Base-by-base conservation (phyloP, 1,140 invertebrate genomes). In the Euwallacea similis region DNA sequence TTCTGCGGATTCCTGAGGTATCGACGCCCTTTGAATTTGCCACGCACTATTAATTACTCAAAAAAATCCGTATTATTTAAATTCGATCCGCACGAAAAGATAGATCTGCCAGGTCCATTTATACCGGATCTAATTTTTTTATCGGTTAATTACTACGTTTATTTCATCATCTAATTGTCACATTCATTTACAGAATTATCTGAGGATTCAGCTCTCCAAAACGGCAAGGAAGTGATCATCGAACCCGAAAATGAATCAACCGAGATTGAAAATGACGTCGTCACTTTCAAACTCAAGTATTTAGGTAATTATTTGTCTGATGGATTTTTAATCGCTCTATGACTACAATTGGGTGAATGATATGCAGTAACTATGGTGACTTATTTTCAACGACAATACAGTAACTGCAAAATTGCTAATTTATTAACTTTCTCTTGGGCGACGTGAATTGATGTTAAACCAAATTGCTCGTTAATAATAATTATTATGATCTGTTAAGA, bases 201-300 rank as follows among this genome's bases (percentile, higher is more conserved):
- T 72, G 92, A 94, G 82, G 90, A 93, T 81, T 91, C 90, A 87
- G 88, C 88, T 15, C 82, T 90, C 54, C 87, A 87, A n/a, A 88
- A 87, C 73, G 86, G 87, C 33, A 88, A 90, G 66, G 85, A 87
- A 62, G 85, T 85, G 3, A 86, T 87, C 16, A 85, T 86, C 63
- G 83, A 85, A 66, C 76, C 82, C 7, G 84, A 85, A 46, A 81
- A 82, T 13, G 85, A 85, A 15, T 81, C 81, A 10, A 84, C 82
- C 2, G 83, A 86, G 62, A 83, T 84, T 46, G 86, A 87, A 33
- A 84, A 86, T 54, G 82, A 86, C 2, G 84, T 84, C 21, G 77
- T 91, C 42, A 87, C 87, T 43, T 91, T 90, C 80, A 86, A 87
- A 79, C 83, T 91, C 66, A 91, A 92, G 83, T 92, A 91, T 81